Evolutionary conservation across 2,797 vertebrate genomes (phyloP), one percentile per base, ranked within the genome.

Genomic region (Eulemur mongoz): DNA sequence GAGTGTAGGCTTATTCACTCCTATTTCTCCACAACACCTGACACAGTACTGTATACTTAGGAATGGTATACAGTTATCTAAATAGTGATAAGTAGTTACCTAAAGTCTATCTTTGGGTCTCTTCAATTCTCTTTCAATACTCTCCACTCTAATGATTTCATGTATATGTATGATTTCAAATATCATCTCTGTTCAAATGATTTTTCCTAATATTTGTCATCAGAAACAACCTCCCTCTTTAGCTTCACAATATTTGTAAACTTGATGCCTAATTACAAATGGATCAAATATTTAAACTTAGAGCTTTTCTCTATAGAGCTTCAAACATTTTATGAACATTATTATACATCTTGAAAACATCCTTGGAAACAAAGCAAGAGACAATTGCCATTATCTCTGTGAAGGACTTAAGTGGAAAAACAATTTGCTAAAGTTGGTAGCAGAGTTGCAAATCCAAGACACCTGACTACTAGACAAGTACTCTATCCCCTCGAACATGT

Each of bases 81-180:
- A 57, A 23, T 23, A 57, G 22, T 23, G 22, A 23, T 22, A 95
- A 32, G 17, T 61, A 76, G 54, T 90, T 23, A 93, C 4, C 18
- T 78, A 93, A 70, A 10, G 27, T 61, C 61, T 67, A 11, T 88
- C 7, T 84, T 94, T 45, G 14, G 32, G 61, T 80, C 27, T 93
- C 17, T 97, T 94, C 30, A 88, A 48, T 87, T 76, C 4, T 90
- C 8, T 80, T 73, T 87, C 35, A 82, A 79, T 86, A 86, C 52
- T 32, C 5, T 32, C 65, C 14, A 75, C 30, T 65, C 40, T 57
- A 83, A 57, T 75, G 22, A 67, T 75, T 61, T 79, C 4, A 79
- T 80, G 6, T n/a, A 48, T 18, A 50, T 20, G 14, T 57, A n/a
- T 89, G 9, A 87, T 87, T 95, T 95, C 52, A 89, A 94, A 72